Base-by-base conservation (phyloP, 2,888 invertebrate species). In the Apantesis nais region DNA sequence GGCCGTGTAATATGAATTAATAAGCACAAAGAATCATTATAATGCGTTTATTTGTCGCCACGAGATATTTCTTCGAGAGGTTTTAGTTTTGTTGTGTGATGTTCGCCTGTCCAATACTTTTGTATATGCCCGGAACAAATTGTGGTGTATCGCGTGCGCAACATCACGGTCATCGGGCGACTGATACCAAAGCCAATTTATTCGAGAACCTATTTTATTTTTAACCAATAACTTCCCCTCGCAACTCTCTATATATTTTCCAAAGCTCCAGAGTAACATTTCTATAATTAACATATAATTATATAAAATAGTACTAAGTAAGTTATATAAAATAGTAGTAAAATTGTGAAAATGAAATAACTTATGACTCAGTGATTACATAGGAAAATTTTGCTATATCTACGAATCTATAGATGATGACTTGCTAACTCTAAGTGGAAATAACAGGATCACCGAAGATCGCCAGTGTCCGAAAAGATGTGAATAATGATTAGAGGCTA, bases 1-100 rank as follows among this genome's bases (percentile, higher is more conserved):
- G 92, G 88, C 93, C 94, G 92, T 94, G 91, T 95, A 95, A 95
- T 94, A 94, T 94, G 95, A 94, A 94, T 94, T 95, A 94, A 95
- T 95, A 95, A 95, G 90, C 90, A 93, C 93, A 94, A 93, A 92
- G 91, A 89, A 90, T 89, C 89, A 89, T 93, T 92, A 92, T 92
- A 88, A 90, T 90, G 87, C 92, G 88, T 92, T 92, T 93, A 92
- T 93, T 92, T 93, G 92, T 93, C 93, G 92, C 89, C 78, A 81
- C 79, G 81, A 88, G 79, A 90, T 78, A 78, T 85, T 84, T 80
- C 80, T 74, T 83, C 68, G 66, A 81, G 83, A 84, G 85, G 84
- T 84, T 83, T 86, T 83, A 79, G 84, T 90, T 89, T 87, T 87
- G 86, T 92, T 90, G 87, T 89, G 80, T 73, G 77, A 74, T 84